A percentile compares a stretch with the other conserved stretches of the same genome.
Conservation (phyloP, 2,113 vertebrate species). For the Rhinolophus ferrumequinum region DNA sequence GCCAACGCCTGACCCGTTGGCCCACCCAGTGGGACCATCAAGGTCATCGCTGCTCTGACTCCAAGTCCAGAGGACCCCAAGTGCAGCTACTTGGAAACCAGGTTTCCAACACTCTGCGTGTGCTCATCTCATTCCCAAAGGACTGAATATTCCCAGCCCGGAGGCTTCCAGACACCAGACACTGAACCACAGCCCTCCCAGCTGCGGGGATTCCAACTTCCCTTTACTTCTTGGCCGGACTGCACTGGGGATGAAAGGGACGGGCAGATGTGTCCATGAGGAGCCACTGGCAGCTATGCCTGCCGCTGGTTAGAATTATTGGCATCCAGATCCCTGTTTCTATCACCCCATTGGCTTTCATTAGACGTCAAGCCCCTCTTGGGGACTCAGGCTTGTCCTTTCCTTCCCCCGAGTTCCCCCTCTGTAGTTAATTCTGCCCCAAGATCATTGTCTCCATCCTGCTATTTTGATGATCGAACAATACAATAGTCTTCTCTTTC, state of each 20-base stretch:
- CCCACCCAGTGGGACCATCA: not conserved
- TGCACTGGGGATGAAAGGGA: not conserved
- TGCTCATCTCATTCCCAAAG: not conserved
- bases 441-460: constrained; percentile 2
- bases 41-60: not conserved
- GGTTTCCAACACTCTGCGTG: not conserved
- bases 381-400: not conserved
- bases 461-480: constrained; percentile 14
- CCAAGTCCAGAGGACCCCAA: not conserved
- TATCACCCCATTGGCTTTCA: constrained; percentile 15
- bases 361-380: not conserved
- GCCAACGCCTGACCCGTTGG: not conserved
- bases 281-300: constrained; percentile 1
- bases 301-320: constrained; percentile 27
- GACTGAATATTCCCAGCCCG: not conserved
- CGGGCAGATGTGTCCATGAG: not conserved
- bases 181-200: not conserved
- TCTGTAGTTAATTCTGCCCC: not conserved
- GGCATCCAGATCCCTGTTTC: not conserved
- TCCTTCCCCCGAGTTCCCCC: not conserved
- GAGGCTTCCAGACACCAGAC: not conserved
- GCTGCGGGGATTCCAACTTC: not conserved
- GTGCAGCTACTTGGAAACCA: not conserved
- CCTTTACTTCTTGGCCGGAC: constrained; percentile 47
- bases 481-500: constrained; percentile 41